phyloP scores from a whole-genome alignment of 2,888 invertebrate species.

The Timema cristinae region DNA sequence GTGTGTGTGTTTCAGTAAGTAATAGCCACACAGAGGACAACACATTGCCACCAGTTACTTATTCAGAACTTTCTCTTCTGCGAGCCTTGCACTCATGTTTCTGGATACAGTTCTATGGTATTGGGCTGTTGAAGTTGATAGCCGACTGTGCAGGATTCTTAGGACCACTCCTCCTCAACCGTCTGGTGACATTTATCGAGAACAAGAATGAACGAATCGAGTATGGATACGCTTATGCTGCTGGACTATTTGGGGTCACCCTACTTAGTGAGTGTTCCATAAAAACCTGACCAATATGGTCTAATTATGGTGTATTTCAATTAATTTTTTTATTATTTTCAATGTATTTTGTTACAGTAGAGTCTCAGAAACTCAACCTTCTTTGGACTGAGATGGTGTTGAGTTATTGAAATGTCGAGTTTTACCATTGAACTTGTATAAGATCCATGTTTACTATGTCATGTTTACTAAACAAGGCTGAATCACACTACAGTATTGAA shows the following conservation, averaged over 20 bases:
- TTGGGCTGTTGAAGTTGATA: slow-evolving; percentile 77
- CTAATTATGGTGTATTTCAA: slow-evolving; percentile 8
- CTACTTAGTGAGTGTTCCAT: slow-evolving; percentile 56
- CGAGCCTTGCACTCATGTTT: slow-evolving; percentile 70
- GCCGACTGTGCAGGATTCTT: slow-evolving; percentile 83
- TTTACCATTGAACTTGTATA: no score
- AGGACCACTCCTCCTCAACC: slow-evolving; percentile 83
- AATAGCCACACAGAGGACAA: no score
- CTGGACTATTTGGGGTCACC: slow-evolving; percentile 60
- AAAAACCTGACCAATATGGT: no score
- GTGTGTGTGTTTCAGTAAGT: no score
- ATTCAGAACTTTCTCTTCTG: slow-evolving; percentile 51
- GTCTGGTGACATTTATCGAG: slow-evolving; percentile 74
- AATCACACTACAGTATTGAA: no score
- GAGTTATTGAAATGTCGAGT: no score
- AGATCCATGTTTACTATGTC: no score
- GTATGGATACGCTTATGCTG: slow-evolving; percentile 62
- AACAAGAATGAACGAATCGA: slow-evolving; percentile 61
- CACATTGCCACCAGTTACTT: neutral
- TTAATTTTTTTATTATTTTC: neutral
- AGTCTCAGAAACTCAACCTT: neutral
- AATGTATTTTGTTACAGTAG: neutral
- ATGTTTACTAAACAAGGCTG: no score
- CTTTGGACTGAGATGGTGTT: no score
- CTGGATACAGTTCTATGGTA: slow-evolving; percentile 75